Evolutionary conservation across 2,888 invertebrate species (phyloP), one percentile per base, ranked within the genome.

Genomic region (Theretra japonica): DNA sequence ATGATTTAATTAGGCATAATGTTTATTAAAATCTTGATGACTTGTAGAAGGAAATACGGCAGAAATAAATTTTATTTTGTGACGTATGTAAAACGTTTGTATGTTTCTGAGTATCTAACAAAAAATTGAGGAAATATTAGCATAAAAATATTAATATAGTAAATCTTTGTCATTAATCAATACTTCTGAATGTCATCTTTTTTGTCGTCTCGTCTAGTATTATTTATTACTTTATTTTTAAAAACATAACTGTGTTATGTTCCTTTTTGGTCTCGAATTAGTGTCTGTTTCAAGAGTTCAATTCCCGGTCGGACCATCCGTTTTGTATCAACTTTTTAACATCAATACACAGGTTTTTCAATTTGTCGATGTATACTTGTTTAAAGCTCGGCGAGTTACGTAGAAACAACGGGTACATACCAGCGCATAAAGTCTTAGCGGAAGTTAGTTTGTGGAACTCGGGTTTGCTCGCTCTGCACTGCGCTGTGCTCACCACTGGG

Each of bases 361-460:
- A n/a, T 59, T 28, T 25, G n/a, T 25, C 6, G 17, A 0, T 25
- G 25, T 21, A 8, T 21, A 59, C 15, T 0, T 25, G 5, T 17
- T 59, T n/a, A n/a, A n/a, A n/a, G n/a, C n/a, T n/a, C n/a, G n/a
- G n/a, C n/a, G n/a, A n/a, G n/a, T n/a, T n/a, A n/a, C n/a, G n/a
- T n/a, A n/a, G n/a, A n/a, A n/a, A n/a, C n/a, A n/a, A n/a, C n/a
- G n/a, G n/a, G n/a, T 60, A 70, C 70, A 68, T 83, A 95, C 96
- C 96, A 73, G 96, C 96, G 82, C 96, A 96, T 60, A 96, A 92
- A 0, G 96, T 96, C 30, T 89, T 95, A 28, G 92, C 83, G 1
- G 95, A 95, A 0, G 95, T 95, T 3, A 95, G 79, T 59, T 84
- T 82, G 70, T 94, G 88, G 79, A 95, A 95, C 58, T 91, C 90